Conservation (phyloP, 1,140 invertebrate genomes). For the Trialeurodes vaporariorum region DNA sequence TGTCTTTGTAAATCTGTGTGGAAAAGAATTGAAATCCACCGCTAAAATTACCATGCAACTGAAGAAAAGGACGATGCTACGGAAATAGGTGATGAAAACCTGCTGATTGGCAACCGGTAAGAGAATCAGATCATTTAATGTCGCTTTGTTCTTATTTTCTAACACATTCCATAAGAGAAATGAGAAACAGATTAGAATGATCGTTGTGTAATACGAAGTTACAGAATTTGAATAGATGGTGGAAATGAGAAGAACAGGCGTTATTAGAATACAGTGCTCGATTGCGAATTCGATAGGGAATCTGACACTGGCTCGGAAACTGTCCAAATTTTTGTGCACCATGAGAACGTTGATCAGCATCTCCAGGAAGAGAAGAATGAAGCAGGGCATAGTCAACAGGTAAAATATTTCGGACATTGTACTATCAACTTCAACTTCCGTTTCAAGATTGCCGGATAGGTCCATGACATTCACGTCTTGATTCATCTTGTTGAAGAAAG, state of each 20-base stretch:
- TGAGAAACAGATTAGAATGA: background rate
- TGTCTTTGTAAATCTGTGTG: constrained; percentile 73
- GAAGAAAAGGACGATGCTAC: constrained; percentile 56
- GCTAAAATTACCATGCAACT: constrained; percentile 78
- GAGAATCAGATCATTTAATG: background rate
- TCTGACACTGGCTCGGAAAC: background rate
- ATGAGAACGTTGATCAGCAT: background rate
- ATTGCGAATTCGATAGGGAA: background rate
- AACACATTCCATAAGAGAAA: background rate
- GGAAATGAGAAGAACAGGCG: background rate
- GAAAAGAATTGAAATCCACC: constrained; percentile 84
- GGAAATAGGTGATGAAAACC: constrained; percentile 48
- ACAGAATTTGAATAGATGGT: background rate
- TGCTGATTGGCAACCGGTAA: background rate
- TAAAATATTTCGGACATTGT: background rate
- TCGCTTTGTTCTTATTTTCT: background rate
- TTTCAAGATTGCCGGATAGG: background rate
- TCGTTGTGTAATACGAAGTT: background rate
- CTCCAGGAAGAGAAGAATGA: background rate
- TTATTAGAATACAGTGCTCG: background rate
- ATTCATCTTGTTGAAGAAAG: background rate
- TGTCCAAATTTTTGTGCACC: background rate
- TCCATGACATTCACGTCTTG: background rate
- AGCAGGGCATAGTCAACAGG: background rate
- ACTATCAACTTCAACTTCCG: background rate